Conservation (phyloP, 2,888 invertebrate species). For the Mermis nigrescens region DNA sequence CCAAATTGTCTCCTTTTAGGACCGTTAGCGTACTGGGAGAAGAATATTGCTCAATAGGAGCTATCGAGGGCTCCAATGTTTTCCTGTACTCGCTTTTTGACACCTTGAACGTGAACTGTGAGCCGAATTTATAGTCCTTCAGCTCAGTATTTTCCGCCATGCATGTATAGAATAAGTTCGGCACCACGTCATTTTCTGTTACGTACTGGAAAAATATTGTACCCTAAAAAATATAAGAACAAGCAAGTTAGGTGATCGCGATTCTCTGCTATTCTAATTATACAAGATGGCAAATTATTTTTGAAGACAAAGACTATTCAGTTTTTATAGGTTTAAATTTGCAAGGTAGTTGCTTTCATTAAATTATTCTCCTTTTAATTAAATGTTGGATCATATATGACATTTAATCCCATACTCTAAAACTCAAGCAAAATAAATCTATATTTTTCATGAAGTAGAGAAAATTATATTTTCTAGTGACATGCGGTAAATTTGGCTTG, state of each 20-base stretch:
- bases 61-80: background rate
- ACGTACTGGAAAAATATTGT: slow-evolving; percentile 32
- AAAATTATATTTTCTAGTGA: too few relatives aligned
- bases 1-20: slow-evolving; percentile 22
- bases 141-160: slow-evolving; percentile 30
- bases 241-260: background rate
- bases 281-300: background rate
- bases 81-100: background rate
- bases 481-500: too few relatives aligned
- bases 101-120: slow-evolving; percentile 24
- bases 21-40: slow-evolving; percentile 18
- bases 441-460: too few relatives aligned
- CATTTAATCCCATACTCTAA: too few relatives aligned
- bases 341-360: too few relatives aligned
- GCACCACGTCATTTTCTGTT: slow-evolving; percentile 24
- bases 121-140: slow-evolving; percentile 32
- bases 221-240: slow-evolving; percentile 22
- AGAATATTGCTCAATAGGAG: slow-evolving; percentile 9
- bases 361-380: too few relatives aligned
- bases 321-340: too few relatives aligned
- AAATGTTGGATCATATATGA: too few relatives aligned
- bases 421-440: too few relatives aligned
- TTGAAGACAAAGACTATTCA: background rate
- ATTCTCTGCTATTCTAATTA: background rate
- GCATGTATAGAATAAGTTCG: slow-evolving; percentile 26